These are phyloP conservation scores for Rhagium mordax DNA, from an alignment of 2,888 invertebrate species.

Conservation along the genomic window DNA sequence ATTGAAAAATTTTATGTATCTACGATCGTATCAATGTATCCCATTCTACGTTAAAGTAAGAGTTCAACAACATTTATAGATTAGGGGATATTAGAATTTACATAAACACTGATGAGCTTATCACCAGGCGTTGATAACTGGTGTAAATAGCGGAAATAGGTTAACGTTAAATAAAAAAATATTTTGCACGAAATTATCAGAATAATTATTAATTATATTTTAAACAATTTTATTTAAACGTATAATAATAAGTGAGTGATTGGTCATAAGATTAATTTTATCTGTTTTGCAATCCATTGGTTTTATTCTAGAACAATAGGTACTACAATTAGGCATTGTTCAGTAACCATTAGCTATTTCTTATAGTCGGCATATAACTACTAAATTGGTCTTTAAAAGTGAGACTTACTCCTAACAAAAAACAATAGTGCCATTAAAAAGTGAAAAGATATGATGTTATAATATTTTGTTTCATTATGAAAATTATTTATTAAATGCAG, in stretches of 20 bases:
- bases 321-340: constrained; percentile 3
- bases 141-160: too few relatives aligned
- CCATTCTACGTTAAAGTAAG: too few relatives aligned
- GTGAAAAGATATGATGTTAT: constrained; percentile 13
- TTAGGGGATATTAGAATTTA: too few relatives aligned
- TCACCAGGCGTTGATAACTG: too few relatives aligned
- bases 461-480: not conserved
- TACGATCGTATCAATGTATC: too few relatives aligned
- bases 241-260: not conserved
- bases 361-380: not conserved
- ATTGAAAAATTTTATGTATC: too few relatives aligned
- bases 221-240: too few relatives aligned
- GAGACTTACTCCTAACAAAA: constrained; percentile 4
- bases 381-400: not conserved
- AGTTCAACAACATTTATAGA: too few relatives aligned
- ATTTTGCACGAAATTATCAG: too few relatives aligned
- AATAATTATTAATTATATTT: too few relatives aligned
- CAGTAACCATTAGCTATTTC: not conserved
- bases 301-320: constrained; percentile 1
- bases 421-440: constrained; percentile 20
- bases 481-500: not conserved
- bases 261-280: not conserved
- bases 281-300: not conserved
- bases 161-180: too few relatives aligned
- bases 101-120: too few relatives aligned